Conservation (phyloP, 2,888 invertebrate genomes). For the Lymantria monacha region DNA sequence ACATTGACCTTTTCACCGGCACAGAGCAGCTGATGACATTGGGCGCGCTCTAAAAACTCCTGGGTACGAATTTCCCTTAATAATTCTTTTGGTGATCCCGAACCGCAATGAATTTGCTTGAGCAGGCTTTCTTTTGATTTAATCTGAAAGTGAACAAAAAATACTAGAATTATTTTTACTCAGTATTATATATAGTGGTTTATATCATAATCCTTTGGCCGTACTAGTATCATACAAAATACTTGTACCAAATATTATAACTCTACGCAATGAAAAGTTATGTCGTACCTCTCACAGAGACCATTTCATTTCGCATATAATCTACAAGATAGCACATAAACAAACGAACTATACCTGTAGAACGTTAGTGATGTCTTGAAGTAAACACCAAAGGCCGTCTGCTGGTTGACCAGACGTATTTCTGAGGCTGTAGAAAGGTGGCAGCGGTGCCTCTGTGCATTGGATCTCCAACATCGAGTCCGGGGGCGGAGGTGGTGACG, state of each 20-base stretch:
- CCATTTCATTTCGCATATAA: too few species aligned
- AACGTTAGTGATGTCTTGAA: constrained; percentile 89
- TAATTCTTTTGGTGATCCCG: constrained; percentile 78
- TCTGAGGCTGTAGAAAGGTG: constrained; percentile 89
- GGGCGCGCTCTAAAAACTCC: constrained; percentile 91
- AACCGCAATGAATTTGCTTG: constrained; percentile 86
- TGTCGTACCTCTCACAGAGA: too few species aligned
- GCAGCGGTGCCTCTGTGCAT: constrained; percentile 89
- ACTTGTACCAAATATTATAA: too few species aligned
- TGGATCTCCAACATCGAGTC: constrained; percentile 88
- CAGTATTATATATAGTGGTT: too few species aligned
- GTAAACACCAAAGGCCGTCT: constrained; percentile 89
- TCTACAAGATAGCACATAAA: too few species aligned
- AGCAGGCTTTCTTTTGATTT: constrained; percentile 91
- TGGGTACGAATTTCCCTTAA: constrained; percentile 88
- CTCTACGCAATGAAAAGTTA: too few species aligned
- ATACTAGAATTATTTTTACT: too few species aligned
- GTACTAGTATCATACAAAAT: too few species aligned
- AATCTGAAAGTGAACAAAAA: constrained; percentile 78
- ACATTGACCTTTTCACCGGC: constrained; percentile 91
- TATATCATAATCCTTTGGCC: too few species aligned
- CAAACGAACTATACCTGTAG: constrained; percentile 75
- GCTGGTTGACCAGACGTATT: constrained; percentile 81
- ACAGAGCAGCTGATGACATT: constrained; percentile 89
- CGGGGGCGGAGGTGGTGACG: constrained; percentile 77